These are phyloP conservation scores for Leptoclinus maculatus DNA, from an alignment of 2,797 vertebrate genomes.

Conservation along the genomic window DNA sequence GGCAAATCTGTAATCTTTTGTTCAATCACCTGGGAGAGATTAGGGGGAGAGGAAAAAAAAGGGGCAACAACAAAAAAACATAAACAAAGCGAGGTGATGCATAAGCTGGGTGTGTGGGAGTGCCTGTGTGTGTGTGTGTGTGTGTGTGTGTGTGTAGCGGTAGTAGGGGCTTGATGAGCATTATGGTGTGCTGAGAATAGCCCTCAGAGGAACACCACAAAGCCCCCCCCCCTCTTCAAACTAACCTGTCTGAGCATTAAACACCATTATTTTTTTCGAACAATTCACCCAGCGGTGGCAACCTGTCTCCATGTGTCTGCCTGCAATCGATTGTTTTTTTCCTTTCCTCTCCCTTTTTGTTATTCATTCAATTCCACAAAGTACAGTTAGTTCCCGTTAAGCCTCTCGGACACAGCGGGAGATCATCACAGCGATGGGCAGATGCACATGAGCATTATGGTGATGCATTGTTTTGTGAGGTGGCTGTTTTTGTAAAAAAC, in stretches of 20 bases:
- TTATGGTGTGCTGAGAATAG: slow-evolving; percentile 61
- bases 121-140: slow-evolving; percentile 12
- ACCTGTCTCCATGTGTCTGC: slow-evolving; percentile 21
- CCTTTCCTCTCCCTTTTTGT: slow-evolving; percentile 1
- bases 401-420: slow-evolving; percentile 62
- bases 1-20: slow-evolving; percentile 71
- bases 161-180: slow-evolving; percentile 40
- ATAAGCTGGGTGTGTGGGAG: slow-evolving; percentile 24
- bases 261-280: slow-evolving; percentile 68
- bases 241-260: slow-evolving; percentile 66
- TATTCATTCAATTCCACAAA: slow-evolving; percentile 64
- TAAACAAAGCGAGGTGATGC: slow-evolving; percentile 40
- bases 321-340: slow-evolving; percentile 30
- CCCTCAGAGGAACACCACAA: slow-evolving; percentile 50
- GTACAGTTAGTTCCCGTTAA: slow-evolving; percentile 63
- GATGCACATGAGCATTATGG: slow-evolving; percentile 46
- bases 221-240: slow-evolving; percentile 49
- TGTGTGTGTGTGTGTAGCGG: slow-evolving; percentile 24
- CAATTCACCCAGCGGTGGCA: slow-evolving; percentile 48
- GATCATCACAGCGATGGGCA: slow-evolving; percentile 53
- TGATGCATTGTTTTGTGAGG: slow-evolving; percentile 51
- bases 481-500: slow-evolving; percentile 48
- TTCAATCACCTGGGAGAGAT: slow-evolving; percentile 70
- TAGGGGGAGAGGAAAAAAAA: slow-evolving; percentile 13
- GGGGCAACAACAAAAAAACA: slow-evolving; percentile 32